A percentile compares a stretch with the other conserved stretches of the same genome.
phyloP scores from a whole-genome alignment of 2,113 vertebrate species.

The Brachirus orientalis region DNA sequence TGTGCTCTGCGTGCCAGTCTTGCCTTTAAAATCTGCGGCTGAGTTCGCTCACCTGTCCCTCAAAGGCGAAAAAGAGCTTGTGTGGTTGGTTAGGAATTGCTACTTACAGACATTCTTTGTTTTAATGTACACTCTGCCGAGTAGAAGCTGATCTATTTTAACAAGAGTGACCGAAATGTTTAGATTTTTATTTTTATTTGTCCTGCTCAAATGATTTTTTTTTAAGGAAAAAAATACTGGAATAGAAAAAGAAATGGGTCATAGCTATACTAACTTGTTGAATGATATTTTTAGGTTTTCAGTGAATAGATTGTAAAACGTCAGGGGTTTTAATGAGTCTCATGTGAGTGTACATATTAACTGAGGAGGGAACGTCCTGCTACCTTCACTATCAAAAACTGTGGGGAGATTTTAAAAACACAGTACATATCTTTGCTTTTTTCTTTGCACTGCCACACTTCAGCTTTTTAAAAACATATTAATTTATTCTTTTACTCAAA shows the following conservation, averaged over 20 bases:
- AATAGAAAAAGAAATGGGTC: conserved; percentile 68
- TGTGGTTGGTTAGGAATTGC: conserved; percentile 52
- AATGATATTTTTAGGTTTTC: conserved; percentile 66
- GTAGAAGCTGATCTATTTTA: conserved; percentile 76
- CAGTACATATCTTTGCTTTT: conserved; percentile 43
- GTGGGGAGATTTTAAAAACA: conserved; percentile 34
- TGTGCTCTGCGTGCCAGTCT: too few relatives aligned
- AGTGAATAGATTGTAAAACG: conserved; percentile 68
- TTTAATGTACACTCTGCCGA: conserved; percentile 54
- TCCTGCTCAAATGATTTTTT: conserved; percentile 54
- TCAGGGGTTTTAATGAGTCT: conserved; percentile 40
- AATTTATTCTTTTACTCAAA: conserved; percentile 68
- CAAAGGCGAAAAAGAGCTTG: conserved; percentile 16
- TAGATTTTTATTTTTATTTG: conserved; percentile 47
- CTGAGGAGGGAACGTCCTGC: conserved; percentile 67
- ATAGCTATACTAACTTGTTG: conserved; percentile 72
- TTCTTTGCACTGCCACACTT: conserved; percentile 66
- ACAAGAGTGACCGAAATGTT: conserved; percentile 58
- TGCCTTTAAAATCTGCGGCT: conserved; percentile 65
- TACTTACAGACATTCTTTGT: conserved; percentile 45
- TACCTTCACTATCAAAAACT: conserved; percentile 73
- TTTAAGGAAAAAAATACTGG: conserved; percentile 56
- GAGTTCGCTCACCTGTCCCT: conserved; percentile 25
- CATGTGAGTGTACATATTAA: conserved; percentile 67
- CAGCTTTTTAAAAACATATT: conserved; percentile 54